Base-by-base conservation (phyloP, 2,797 vertebrate genomes). In the Catostomus latipinnis region DNA sequence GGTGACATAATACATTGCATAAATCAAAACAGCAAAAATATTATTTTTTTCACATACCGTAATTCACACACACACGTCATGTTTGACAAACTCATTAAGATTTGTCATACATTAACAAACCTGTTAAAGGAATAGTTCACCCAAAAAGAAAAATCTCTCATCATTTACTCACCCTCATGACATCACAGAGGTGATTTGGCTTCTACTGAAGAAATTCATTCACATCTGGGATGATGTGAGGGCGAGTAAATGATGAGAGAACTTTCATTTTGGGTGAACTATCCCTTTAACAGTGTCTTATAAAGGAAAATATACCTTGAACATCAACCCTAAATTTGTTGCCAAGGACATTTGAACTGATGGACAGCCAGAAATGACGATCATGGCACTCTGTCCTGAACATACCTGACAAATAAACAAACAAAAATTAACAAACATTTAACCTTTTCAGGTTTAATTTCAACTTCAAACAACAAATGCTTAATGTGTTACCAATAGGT, bases 301-400 rank as follows among this genome's bases (percentile, higher is more conserved):
- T 0, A 14, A 3, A 57, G 43, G 8, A 14, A 70, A 8, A 68
- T 60, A 6, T 80, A 88, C 88, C 88, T 82, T 84, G 68, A 63
- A 84, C 81, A 68, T 87, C 72, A 76, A 87, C 81, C 43, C 80
- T 74, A 73, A 80, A 88, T 11, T 61, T 72, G 13, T 60, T 22
- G 1, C 85, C 84, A 50, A 87, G 77, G 43, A 84, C 76, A 34
- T 62, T 22, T 16, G 86, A 86, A 63, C 61, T 85, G 14, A 88
- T 73, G 9, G 78, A 63, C 60, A 88, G 57, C 77, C 69, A 86
- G 80, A 88, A 88, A 79, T 88, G 81, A 12, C 85, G 86, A 71
- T 86, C 85, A 49, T 75, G 81, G 18, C 88, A 88, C 67, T 84
- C 81, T 5, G 86, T 84, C 81, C 54, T 74, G 58, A 88, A 86